phyloP scores from a whole-genome alignment of 1,140 invertebrate genomes.

The Diabrotica virgifera region DNA sequence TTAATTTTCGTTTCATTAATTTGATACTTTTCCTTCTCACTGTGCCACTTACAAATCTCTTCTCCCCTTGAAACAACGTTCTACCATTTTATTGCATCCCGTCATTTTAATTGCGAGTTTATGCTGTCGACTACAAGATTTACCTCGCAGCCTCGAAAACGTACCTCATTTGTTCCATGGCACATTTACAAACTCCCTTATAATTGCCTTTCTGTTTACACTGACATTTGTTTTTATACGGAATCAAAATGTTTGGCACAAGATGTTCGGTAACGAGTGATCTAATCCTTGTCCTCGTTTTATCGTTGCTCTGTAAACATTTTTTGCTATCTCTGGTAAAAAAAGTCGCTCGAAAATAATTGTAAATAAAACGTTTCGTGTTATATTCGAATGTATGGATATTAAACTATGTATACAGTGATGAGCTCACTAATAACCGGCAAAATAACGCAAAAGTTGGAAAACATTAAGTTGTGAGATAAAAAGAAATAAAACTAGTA shows the following conservation, averaged over 20 bases:
- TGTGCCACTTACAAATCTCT: conserved; percentile 19
- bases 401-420: no score
- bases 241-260: conserved; percentile 1
- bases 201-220: conserved; percentile 18
- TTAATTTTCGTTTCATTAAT: conserved; percentile 20
- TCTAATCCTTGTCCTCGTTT: no score
- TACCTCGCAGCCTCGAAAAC: conserved; percentile 10
- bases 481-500: no score
- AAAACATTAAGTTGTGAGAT: no score
- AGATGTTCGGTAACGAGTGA: no score
- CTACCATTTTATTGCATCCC: conserved; percentile 13
- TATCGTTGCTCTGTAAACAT: no score
- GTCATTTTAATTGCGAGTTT: conserved; percentile 22
- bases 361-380: no score
- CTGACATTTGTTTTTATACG: conserved; percentile 7
- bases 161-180: conserved; percentile 16
- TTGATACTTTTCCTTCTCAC: conserved; percentile 11
- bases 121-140: conserved; percentile 22
- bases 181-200: conserved; percentile 11
- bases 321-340: no score
- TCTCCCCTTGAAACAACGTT: conserved; percentile 16
- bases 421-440: no score
- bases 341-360: no score
- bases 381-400: no score
- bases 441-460: no score